phyloP scores from a whole-genome alignment of 2,797 vertebrate species.

The Poecilia wingei region DNA sequence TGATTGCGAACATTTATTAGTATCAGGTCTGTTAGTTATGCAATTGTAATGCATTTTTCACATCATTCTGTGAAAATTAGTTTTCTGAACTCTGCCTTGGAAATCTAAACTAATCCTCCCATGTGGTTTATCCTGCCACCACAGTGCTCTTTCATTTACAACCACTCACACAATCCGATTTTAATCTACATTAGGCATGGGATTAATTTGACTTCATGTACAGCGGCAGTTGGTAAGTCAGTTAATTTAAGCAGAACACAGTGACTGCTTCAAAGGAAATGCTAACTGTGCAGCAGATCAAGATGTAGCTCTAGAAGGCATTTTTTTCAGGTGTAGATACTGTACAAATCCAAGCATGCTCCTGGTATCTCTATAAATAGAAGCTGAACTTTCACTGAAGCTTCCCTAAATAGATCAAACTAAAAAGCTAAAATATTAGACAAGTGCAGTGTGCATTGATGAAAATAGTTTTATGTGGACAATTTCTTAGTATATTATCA shows the following conservation, averaged over 20 bases:
- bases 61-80: constrained; percentile 24
- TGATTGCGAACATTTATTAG: not conserved
- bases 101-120: constrained; percentile 55
- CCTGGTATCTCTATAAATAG: constrained; percentile 2
- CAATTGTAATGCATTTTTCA: constrained; percentile 23
- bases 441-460: not conserved
- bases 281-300: not conserved
- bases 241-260: constrained; percentile 51
- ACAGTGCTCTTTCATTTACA: constrained; percentile 24
- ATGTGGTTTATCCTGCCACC: constrained; percentile 23
- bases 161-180: constrained; percentile 19
- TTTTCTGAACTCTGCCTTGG: constrained; percentile 25
- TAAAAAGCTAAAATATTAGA: not conserved
- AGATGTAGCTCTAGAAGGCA: not conserved
- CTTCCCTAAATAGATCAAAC: constrained; percentile 3
- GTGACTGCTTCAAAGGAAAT: not conserved
- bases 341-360: not conserved
- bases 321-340: not conserved
- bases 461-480: not conserved
- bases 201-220: constrained; percentile 46
- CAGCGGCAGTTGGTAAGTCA: constrained; percentile 39
- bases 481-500: not conserved
- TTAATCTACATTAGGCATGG: constrained; percentile 50
- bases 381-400: not conserved
- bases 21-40: not conserved